These are phyloP conservation scores for Aurelia coerulea DNA, from an alignment of 30 jellyfish, hydroid and myxozoan genomes.

Conservation along the genomic window DNA sequence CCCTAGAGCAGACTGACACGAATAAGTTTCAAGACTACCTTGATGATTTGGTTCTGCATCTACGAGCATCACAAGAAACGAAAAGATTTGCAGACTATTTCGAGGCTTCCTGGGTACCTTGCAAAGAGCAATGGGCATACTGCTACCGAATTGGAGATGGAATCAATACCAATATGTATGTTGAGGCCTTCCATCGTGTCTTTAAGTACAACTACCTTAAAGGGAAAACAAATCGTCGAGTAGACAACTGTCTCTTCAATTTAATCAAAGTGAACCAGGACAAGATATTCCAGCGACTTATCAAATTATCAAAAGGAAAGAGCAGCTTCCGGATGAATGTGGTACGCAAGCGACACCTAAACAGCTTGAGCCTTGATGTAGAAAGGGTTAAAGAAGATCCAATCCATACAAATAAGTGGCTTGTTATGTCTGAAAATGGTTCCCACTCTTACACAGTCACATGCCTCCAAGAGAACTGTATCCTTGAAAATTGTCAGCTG, in stretches of 20 bases:
- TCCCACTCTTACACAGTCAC: slow-evolving; percentile 11
- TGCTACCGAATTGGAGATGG: slow-evolving; percentile 25
- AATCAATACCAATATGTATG: slow-evolving; percentile 27
- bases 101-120: slow-evolving; percentile 23
- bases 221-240: slow-evolving; percentile 21
- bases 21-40: slow-evolving; percentile 9
- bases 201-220: slow-evolving; percentile 30
- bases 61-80: slow-evolving; percentile 14
- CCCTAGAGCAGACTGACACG: slow-evolving; percentile 36
- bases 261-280: slow-evolving; percentile 11
- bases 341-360: slow-evolving; percentile 20
- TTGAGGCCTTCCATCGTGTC: slow-evolving; percentile 45
- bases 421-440: slow-evolving; percentile 16
- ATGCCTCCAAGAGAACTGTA: slow-evolving; percentile 12
- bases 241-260: slow-evolving; percentile 32
- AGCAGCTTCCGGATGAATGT: neutral
- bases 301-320: slow-evolving; percentile 40
- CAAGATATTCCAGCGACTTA: slow-evolving; percentile 25
- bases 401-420: slow-evolving; percentile 10
- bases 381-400: neutral
- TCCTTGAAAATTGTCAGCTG: neutral
- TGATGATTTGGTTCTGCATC: neutral
- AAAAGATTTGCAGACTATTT: slow-evolving; percentile 34
- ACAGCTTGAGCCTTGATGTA: neutral
- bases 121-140: slow-evolving; percentile 15